phyloP scores from a whole-genome alignment of 2,113 vertebrate genomes.

The Toxostoma redivivum region DNA sequence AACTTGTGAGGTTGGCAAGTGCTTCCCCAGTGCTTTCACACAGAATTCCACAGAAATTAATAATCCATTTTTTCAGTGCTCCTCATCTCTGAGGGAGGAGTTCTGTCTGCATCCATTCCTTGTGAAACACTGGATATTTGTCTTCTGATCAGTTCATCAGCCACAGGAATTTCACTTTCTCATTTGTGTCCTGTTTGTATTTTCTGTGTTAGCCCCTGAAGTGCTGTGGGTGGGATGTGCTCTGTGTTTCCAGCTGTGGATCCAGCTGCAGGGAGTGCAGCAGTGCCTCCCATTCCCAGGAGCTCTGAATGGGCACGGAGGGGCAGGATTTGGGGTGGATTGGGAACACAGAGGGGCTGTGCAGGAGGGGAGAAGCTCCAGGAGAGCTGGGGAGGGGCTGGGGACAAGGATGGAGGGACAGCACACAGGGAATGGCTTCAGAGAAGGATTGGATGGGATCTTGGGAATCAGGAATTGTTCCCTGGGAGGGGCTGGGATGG shows the following conservation, averaged over 20 bases:
- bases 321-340: background rate
- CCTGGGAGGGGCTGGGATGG: no score
- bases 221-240: background rate
- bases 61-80: background rate
- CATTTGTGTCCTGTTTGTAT: background rate
- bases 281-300: background rate
- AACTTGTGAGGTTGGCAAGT: rapidly evolving
- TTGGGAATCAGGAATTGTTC: background rate
- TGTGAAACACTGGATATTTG: background rate
- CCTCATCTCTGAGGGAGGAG: background rate
- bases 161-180: background rate
- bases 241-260: background rate
- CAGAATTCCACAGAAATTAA: background rate
- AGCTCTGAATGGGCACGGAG: background rate
- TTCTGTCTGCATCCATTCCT: rapidly evolving
- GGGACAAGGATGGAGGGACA: background rate
- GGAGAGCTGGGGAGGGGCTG: background rate
- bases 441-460: background rate
- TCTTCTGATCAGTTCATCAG: background rate
- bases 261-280: background rate
- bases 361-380: background rate
- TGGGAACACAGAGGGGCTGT: background rate
- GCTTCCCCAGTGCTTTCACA: background rate
- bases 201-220: background rate
- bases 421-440: background rate